A percentile compares a stretch with the other conserved stretches of the same genome.
phyloP scores from a whole-genome alignment of 2,888 invertebrate species.

The Heliconius hortense region DNA sequence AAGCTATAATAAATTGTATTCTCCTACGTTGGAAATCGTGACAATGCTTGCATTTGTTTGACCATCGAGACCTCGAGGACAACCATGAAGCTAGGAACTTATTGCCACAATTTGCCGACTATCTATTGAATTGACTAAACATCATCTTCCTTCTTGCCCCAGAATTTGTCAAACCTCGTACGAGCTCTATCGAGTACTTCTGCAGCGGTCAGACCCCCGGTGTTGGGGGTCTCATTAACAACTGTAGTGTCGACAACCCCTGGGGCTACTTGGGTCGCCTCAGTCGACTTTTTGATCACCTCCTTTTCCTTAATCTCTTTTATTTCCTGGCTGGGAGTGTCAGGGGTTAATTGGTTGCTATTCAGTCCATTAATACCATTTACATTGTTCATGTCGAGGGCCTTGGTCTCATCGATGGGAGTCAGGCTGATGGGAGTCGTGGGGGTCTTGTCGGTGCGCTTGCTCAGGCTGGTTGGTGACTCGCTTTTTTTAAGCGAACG shows the following conservation, averaged over 20 bases:
- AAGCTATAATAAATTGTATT: slow-evolving; percentile 69
- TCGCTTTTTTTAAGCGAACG: slow-evolving; percentile 78
- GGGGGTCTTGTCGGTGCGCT: slow-evolving; percentile 77
- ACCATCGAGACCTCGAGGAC: slow-evolving; percentile 1
- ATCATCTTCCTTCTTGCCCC: slow-evolving; percentile 87
- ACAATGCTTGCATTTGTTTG: slow-evolving; percentile 39
- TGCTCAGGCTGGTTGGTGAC: slow-evolving; percentile 75
- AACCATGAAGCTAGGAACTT: slow-evolving; percentile 20
- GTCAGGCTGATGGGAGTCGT: slow-evolving; percentile 77
- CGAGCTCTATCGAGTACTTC: slow-evolving; percentile 91
- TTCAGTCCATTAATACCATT: slow-evolving; percentile 62
- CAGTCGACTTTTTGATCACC: slow-evolving; percentile 73
- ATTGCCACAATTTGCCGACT: slow-evolving; percentile 55
- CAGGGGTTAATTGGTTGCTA: slow-evolving; percentile 71
- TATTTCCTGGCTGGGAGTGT: slow-evolving; percentile 66
- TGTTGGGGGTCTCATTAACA: slow-evolving; percentile 67
- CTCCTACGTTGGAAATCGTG: slow-evolving; percentile 58
- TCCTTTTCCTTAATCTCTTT: slow-evolving; percentile 65
- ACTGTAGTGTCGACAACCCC: slow-evolving; percentile 81
- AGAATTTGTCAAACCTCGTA: slow-evolving; percentile 92
- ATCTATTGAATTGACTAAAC: slow-evolving; percentile 61
- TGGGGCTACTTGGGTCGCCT: slow-evolving; percentile 78
- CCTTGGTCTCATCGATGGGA: slow-evolving; percentile 77
- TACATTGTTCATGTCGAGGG: slow-evolving; percentile 73
- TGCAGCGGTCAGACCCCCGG: slow-evolving; percentile 83